Evolutionary conservation across 2,888 invertebrate species (phyloP), one percentile per base, ranked within the genome.

Genomic region (Coleophora flavipennella): DNA sequence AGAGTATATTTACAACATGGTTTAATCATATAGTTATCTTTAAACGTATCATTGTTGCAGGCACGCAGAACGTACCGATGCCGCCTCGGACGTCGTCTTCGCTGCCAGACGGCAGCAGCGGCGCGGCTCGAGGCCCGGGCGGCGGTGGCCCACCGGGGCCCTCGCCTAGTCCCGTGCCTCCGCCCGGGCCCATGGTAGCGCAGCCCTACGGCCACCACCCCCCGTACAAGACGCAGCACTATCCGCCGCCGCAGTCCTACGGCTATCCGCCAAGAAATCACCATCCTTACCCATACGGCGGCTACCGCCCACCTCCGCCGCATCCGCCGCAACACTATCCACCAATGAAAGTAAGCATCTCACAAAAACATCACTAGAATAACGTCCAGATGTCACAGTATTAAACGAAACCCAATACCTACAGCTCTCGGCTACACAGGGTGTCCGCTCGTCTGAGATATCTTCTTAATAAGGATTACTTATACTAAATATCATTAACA

Each of bases 41-140:
- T 20, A 20, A n/a, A 4, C 20, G 6, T 20, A 20, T 20, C 6
- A 38, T 38, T 43, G 27, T 85, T 80, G 31, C 78, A 93, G 93
- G 92, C 72, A 93, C 92, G 78, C 94, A 94, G 90, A 95, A 92
- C 91, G 92, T 95, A 91, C 93, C 95, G 86, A 96, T 96, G 92
- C 96, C 96, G 76, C 94, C 95, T 73, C 91, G 96, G 73, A 96
- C 96, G 78, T 93, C 96, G 65, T 96, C 96, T 78, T 86, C 90
- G 85, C 73, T 91, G 86, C 76, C 81, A 53, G 85, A 76, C 76
- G 88, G 86, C 81, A 77, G 76, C 69, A 85, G 78, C 49, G 67
- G 69, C 55, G 70, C 70, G 57, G 63, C 62, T 55, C 70, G 73
- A 46, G 53, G 61, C 38, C 64, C 62, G 41, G 63, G 60, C 41